Conservation (phyloP, 2,888 invertebrate species). For the Nebria brevicollis region DNA sequence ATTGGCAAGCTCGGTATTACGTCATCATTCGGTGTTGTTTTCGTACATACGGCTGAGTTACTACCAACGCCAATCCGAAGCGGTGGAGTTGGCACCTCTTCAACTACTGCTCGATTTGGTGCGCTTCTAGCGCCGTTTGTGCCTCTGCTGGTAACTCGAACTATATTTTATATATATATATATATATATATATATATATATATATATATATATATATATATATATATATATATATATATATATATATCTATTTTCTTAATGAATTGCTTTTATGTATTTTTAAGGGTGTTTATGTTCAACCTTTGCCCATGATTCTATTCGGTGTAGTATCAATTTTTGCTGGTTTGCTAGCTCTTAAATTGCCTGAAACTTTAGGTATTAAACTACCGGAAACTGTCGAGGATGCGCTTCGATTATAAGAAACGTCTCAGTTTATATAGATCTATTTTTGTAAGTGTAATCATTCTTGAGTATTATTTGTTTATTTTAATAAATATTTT, state of each 20-base stretch:
- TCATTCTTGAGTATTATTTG: not conserved
- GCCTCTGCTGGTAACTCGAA: conserved; percentile 65
- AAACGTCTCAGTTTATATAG: conserved; percentile 8
- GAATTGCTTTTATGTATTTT: conserved; percentile 36
- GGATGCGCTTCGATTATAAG: conserved; percentile 61
- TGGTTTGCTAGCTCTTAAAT: conserved; percentile 65
- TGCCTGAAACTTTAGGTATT: conserved; percentile 72
- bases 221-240: no score
- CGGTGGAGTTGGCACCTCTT: conserved; percentile 70
- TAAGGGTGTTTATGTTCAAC: conserved; percentile 65
- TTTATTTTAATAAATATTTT: conserved; percentile 1
- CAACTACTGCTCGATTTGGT: conserved; percentile 69
- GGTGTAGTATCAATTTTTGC: conserved; percentile 66
- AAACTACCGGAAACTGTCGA: conserved; percentile 71
- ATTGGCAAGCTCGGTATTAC: conserved; percentile 73
- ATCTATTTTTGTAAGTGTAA: conserved; percentile 21
- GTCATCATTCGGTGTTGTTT: conserved; percentile 71
- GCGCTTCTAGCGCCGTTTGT: conserved; percentile 72
- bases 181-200: no score
- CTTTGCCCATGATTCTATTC: conserved; percentile 67
- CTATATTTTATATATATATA: not conserved
- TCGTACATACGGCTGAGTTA: conserved; percentile 71
- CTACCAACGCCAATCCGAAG: conserved; percentile 67
- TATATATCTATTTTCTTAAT: conserved; percentile 5
- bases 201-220: not conserved